phyloP scores from a whole-genome alignment of 1,140 invertebrate genomes.

The Mya arenaria region DNA sequence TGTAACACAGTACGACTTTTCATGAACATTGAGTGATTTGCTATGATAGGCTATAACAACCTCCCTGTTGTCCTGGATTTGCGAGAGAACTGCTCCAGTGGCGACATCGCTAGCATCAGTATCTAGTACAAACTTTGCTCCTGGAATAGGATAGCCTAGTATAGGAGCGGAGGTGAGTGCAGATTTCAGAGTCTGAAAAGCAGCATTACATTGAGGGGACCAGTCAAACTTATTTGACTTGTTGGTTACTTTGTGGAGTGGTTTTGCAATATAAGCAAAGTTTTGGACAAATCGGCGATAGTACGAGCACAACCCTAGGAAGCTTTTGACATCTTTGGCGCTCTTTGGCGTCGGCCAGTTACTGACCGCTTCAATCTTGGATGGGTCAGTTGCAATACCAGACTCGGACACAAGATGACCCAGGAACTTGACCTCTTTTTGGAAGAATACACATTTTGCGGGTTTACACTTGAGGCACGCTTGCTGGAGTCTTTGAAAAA shows the following conservation, averaged over 20 bases:
- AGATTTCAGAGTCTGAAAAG: conserved; percentile 42
- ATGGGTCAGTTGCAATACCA: conserved; percentile 23
- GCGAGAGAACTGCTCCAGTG: conserved; percentile 69
- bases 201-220: too few relatives aligned
- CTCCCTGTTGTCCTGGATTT: conserved; percentile 61
- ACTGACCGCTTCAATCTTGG: conserved; percentile 6
- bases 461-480: conserved; percentile 52
- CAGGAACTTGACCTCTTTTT: conserved; percentile 53
- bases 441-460: conserved; percentile 50
- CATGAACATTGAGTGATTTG: conserved; percentile 63
- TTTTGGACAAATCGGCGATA: conserved; percentile 9
- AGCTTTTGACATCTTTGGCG: background rate
- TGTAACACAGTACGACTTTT: conserved; percentile 81
- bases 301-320: background rate
- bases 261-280: conserved; percentile 15
- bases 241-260: conserved; percentile 18
- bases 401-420: conserved; percentile 36
- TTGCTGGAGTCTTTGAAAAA: conserved; percentile 37
- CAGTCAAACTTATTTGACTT: conserved; percentile 37
- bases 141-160: conserved; percentile 40
- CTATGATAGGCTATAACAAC: conserved; percentile 61
- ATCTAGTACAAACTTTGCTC: conserved; percentile 59
- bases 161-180: conserved; percentile 45
- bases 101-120: conserved; percentile 63
- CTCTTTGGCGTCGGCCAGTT: background rate